A percentile compares a stretch with the other conserved stretches of the same genome.
phyloP scores from a whole-genome alignment of 2,113 vertebrate genomes.

The Lepisosteus osseus region DNA sequence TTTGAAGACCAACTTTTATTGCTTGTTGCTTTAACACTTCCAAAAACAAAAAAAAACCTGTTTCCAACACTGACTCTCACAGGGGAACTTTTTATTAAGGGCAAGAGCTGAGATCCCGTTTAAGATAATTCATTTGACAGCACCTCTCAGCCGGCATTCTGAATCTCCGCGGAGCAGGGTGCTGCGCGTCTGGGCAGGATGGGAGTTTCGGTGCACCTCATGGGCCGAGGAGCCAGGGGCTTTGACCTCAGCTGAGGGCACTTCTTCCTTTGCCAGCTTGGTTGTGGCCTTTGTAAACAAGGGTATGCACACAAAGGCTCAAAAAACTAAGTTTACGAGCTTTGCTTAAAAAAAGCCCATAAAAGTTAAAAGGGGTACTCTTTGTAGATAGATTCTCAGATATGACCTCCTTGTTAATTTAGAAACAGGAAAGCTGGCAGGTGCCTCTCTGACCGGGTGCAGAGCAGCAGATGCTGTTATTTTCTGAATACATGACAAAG shows the following conservation, averaged over 20 bases:
- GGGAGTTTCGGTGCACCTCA: too few species aligned
- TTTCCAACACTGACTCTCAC: neutral
- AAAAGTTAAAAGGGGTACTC: too few species aligned
- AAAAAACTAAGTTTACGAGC: too few species aligned
- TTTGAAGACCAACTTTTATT: neutral
- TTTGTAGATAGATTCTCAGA: neutral
- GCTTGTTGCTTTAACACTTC: neutral
- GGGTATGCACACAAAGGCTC: too few species aligned
- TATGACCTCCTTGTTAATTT: neutral
- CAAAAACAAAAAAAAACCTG: too few species aligned
- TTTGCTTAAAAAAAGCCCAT: too few species aligned
- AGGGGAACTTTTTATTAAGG: neutral
- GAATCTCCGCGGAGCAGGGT: too few species aligned
- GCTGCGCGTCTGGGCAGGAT: too few species aligned
- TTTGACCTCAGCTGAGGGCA: too few species aligned
- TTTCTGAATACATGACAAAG: conserved; percentile 5
- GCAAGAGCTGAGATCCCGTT: neutral
- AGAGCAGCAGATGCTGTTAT: neutral
- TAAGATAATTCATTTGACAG: neutral
- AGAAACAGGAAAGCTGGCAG: neutral
- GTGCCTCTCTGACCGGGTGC: neutral
- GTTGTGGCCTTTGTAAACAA: too few species aligned
- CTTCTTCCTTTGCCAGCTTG: too few species aligned
- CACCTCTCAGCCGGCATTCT: neutral
- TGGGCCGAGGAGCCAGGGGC: too few species aligned